A percentile compares a stretch with the other conserved stretches of the same genome.
Evolutionary conservation across 2,797 vertebrate genomes (phyloP).

Genomic region (Anabas testudineus): DNA sequence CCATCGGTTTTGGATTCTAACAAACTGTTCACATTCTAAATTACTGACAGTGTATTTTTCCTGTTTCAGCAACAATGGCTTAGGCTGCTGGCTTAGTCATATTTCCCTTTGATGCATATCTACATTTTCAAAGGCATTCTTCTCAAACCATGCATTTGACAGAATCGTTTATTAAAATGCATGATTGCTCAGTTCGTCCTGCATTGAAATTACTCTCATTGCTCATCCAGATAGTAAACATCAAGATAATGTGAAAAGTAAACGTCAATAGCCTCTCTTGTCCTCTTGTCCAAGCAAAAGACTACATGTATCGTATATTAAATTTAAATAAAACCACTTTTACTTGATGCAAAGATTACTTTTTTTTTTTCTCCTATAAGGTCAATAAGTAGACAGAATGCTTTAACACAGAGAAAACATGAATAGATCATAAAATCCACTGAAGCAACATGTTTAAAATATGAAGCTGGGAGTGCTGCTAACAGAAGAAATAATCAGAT

Average conservation of each 20-base stretch:
- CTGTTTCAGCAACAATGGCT: constrained; percentile 69
- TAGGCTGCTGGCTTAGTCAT: constrained; percentile 67
- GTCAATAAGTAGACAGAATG: constrained; percentile 26
- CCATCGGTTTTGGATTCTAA: constrained; percentile 75
- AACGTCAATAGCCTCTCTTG: constrained; percentile 62
- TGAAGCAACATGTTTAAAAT: constrained; percentile 13
- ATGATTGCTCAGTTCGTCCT: constrained; percentile 71
- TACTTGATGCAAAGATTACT: constrained; percentile 24
- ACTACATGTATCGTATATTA: constrained; percentile 23
- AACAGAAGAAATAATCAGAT: constrained; percentile 15
- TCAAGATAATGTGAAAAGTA: constrained; percentile 68
- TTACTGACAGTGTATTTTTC: constrained; percentile 79
- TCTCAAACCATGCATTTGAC: constrained; percentile 79
- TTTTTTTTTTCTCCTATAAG: not conserved
- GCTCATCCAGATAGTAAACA: constrained; percentile 74
- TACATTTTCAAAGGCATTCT: constrained; percentile 74
- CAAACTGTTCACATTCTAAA: constrained; percentile 78
- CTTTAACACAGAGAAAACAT: constrained; percentile 15
- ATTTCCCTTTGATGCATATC: constrained; percentile 79
- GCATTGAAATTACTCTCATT: constrained; percentile 74
- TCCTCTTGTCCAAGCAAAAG: constrained; percentile 54
- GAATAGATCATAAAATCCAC: constrained; percentile 14
- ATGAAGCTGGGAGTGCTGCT: constrained; percentile 18
- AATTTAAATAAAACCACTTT: constrained; percentile 46
- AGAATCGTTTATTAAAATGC: constrained; percentile 80